Conservation (phyloP, 2,888 invertebrate genomes). For the Notocelia uddmanniana region DNA sequence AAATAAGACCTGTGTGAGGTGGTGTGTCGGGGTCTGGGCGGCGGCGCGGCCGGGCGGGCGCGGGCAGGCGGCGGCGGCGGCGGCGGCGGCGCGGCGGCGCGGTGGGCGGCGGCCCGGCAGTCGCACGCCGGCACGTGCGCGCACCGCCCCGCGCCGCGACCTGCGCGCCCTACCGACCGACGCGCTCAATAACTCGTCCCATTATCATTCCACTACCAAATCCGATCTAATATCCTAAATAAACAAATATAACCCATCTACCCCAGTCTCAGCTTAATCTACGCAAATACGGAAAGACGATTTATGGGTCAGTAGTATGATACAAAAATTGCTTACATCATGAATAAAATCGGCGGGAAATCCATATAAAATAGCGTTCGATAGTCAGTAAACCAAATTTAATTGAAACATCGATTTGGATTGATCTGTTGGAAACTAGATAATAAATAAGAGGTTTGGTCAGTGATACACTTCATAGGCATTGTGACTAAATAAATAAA, state of each 20-base stretch:
- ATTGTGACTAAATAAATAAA: constrained; percentile 12
- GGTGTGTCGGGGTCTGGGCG: constrained; percentile 37
- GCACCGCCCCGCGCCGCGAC: constrained; percentile 71
- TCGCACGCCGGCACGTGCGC: constrained; percentile 82
- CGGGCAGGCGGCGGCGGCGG: constrained; percentile 67
- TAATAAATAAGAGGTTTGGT: neutral
- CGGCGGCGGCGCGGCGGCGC: constrained; percentile 69
- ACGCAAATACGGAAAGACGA: constrained; percentile 55
- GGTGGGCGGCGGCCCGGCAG: constrained; percentile 71
- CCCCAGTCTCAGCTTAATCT: constrained; percentile 21
- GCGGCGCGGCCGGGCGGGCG: constrained; percentile 68
- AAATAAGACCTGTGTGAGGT: constrained; percentile 10
- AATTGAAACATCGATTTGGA: neutral
- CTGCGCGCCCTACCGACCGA: constrained; percentile 62
- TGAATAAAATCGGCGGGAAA: constrained; percentile 78
- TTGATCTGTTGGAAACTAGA: neutral
- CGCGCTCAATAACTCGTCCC: constrained; percentile 69
- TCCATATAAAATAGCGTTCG: constrained; percentile 18
- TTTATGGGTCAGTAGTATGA: constrained; percentile 77
- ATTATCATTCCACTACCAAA: constrained; percentile 23
- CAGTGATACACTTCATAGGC: constrained; percentile 19
- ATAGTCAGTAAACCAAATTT: constrained; percentile 30
- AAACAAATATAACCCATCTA: neutral
- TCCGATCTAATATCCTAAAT: constrained; percentile 8
- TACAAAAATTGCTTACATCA: constrained; percentile 77